Conservation (phyloP, 2,797 vertebrate genomes). For the Melanogrammus aeglefinus region DNA sequence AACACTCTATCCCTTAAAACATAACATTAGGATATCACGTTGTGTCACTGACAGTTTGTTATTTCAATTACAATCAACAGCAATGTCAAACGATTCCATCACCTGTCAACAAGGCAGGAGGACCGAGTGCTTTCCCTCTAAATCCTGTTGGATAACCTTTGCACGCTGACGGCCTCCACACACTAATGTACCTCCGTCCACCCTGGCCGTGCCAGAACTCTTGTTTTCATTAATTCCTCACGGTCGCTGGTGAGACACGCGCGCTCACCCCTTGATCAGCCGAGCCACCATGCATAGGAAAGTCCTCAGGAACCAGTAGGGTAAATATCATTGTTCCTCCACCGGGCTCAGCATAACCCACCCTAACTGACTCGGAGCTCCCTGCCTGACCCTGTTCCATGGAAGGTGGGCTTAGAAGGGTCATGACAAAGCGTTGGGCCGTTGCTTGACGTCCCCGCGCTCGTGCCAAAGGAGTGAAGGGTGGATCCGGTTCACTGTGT, state of each 20-base stretch:
- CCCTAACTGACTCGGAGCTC: slow-evolving; percentile 51
- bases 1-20: background rate
- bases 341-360: slow-evolving; percentile 53
- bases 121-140: background rate
- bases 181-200: slow-evolving; percentile 9
- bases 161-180: slow-evolving; percentile 5
- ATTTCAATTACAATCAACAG: background rate
- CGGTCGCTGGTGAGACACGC: slow-evolving; percentile 47
- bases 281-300: slow-evolving; percentile 55
- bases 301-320: slow-evolving; percentile 62
- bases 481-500: background rate
- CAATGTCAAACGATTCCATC: background rate
- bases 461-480: background rate
- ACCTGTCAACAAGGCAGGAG: background rate
- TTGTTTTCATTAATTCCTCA: slow-evolving; percentile 26
- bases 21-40: background rate
- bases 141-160: slow-evolving; percentile 7
- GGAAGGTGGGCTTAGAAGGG: slow-evolving; percentile 28
- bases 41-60: background rate
- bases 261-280: slow-evolving; percentile 45
- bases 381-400: slow-evolving; percentile 25
- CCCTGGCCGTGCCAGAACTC: slow-evolving; percentile 16
- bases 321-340: slow-evolving; percentile 72
- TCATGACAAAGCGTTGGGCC: background rate
- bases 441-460: background rate